A percentile compares a stretch with the other conserved stretches of the same genome.
Evolutionary conservation across 2,113 vertebrate species (phyloP).

Genomic region (Aramus guarauna): DNA sequence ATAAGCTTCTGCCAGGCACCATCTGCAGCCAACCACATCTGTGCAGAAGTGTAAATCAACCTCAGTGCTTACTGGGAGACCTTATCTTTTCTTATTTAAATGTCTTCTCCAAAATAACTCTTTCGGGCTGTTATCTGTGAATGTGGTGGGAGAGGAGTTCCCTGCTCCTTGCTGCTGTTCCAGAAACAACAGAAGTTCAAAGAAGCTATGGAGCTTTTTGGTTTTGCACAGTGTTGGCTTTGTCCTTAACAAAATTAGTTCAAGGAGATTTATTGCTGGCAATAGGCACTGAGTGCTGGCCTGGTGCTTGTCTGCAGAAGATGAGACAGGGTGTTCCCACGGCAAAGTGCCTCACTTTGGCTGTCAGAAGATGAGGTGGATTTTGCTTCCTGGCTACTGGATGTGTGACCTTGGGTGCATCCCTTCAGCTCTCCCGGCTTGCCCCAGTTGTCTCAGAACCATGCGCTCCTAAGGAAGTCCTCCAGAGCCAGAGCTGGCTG

Average conservation of each 20-base stretch:
- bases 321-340: constrained; percentile 26
- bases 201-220: not conserved
- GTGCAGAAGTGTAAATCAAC: constrained; percentile 22
- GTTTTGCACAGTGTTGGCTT: not conserved
- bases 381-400: not conserved
- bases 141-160: not conserved
- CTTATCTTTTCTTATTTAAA: constrained; percentile 36
- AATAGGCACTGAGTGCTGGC: not conserved
- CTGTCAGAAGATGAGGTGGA: not conserved
- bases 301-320: constrained; percentile 19
- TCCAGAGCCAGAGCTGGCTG: not conserved
- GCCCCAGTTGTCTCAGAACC: not conserved
- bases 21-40: not conserved
- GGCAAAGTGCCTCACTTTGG: not conserved
- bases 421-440: not conserved
- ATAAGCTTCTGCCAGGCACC: constrained; percentile 39
- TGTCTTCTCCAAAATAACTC: not conserved
- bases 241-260: constrained; percentile 47
- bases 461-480: not conserved
- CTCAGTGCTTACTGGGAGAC: not conserved
- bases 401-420: not conserved
- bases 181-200: not conserved
- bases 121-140: not conserved
- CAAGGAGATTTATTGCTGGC: constrained; percentile 49
- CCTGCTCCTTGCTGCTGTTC: not conserved